Base-by-base conservation (phyloP, 1,140 invertebrate genomes). In the Zaprionus lachaisei region DNA sequence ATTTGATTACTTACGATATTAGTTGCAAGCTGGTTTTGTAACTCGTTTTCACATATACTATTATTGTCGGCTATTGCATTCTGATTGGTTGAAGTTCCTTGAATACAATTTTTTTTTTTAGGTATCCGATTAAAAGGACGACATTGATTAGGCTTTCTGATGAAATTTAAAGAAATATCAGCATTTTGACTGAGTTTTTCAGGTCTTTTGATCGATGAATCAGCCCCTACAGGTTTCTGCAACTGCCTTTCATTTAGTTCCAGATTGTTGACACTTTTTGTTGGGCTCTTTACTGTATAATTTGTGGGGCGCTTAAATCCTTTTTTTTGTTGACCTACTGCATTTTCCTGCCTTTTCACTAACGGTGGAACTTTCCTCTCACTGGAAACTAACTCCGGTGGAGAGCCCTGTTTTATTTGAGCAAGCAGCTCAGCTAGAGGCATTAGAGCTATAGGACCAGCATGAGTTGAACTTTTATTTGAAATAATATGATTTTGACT, bases 21-120 rank as follows among this genome's bases (percentile, higher is more conserved):
- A 38, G 2, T 14, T 38, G 4, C 1, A 38, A 38, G 14, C 12
- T 14, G 37, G 4, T 15, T 38, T 14, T 12, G 37, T 38, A 14
- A 4, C 37, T 38, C 4, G 15, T 4, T 38, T 38, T 15, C 4
- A 1, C 37, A 0, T 38, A 4, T 15, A 15, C 0, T 0, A 0
- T 14, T 15, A 38, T 38, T 38, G 1, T 5, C 4, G 37, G 4
- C 4, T 1, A 1, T 38, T 2, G 37, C 0, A 4, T 38, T 38
- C 14, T 38, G 37, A 7, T 38, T 5, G 37, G 14, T 5, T 38
- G 12, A 1, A 14, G 37, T 38, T 15, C 37, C 37, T 38, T 15
- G 12, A 38, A 14, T 15, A 38, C 1, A 15, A 15, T 38, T 15
- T 5, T 2, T 38, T 0, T 38, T 12, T 0, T 2, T 38, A 14